A percentile compares a stretch with the other conserved stretches of the same genome.
Evolutionary conservation across 2,888 invertebrate species (phyloP).

Genomic region (Caenorhabditis virilis): DNA sequence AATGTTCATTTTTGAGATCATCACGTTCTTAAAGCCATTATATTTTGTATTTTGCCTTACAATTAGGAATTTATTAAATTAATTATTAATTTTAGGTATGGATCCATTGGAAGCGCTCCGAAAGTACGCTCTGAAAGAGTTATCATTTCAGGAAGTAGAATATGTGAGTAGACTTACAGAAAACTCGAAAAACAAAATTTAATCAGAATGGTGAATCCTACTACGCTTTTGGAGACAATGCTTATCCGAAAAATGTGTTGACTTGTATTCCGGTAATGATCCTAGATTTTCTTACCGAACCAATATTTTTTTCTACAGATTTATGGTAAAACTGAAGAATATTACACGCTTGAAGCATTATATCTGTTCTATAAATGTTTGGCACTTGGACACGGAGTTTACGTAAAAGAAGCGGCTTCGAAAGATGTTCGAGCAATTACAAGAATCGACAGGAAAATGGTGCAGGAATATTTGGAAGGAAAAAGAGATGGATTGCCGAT

Average conservation of each 20-base stretch:
- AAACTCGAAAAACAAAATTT: no score
- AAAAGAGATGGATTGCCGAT: constrained; percentile 36
- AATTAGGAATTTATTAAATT: no score
- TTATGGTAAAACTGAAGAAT: constrained; percentile 81
- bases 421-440: constrained; percentile 70
- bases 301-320: constrained; percentile 6
- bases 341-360: constrained; percentile 94
- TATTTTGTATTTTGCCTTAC: no score
- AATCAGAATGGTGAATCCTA: constrained; percentile 90
- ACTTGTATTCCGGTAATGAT: constrained; percentile 91
- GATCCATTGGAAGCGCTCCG: constrained; percentile 33
- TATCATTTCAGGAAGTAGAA: constrained; percentile 26
- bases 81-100: no score
- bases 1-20: no score
- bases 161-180: no score
- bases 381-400: constrained; percentile 84
- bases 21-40: no score
- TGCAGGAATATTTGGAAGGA: constrained; percentile 55
- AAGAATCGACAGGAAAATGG: constrained; percentile 53
- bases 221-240: constrained; percentile 97
- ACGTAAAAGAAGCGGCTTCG: constrained; percentile 85
- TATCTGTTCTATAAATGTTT: constrained; percentile 92
- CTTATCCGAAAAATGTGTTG: constrained; percentile 97
- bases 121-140: constrained; percentile 17
- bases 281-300: neutral